Conservation (phyloP, 2,888 invertebrate species). For the Lucinisca nassula region DNA sequence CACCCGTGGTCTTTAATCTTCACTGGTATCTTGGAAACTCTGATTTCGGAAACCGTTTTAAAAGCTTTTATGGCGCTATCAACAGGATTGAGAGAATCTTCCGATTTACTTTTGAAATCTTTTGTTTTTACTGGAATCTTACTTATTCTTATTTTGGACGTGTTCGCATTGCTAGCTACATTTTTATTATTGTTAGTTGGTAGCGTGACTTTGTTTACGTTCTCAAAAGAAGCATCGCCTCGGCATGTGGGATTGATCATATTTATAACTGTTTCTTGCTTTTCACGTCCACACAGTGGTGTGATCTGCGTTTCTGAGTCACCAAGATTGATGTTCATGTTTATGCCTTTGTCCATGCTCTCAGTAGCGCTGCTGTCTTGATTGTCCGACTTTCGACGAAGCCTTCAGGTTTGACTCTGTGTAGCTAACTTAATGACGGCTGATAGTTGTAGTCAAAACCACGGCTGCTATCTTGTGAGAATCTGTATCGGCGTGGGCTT, state of each 20-base stretch:
- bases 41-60: not conserved
- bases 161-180: not conserved
- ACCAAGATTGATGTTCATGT: not conserved
- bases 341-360: not conserved
- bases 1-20: not conserved
- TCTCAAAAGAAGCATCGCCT: not conserved
- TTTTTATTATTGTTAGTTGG: not conserved
- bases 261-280: not conserved
- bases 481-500: too few species aligned
- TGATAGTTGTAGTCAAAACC: too few species aligned
- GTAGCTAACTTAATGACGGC: too few species aligned
- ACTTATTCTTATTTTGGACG: not conserved
- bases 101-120: not conserved
- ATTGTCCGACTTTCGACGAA: too few species aligned
- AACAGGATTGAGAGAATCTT: not conserved
- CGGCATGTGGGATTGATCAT: not conserved
- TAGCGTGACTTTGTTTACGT: not conserved
- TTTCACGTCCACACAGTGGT: not conserved
- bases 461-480: too few species aligned
- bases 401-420: too few species aligned
- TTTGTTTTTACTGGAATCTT: not conserved
- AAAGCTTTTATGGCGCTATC: not conserved
- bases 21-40: not conserved
- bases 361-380: not conserved
- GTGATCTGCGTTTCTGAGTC: not conserved